Percentiles rank a stretch among this genome's conserved stretches.
These are phyloP conservation scores for Rhyacophila brunnea DNA, from an alignment of 1,140 invertebrate species.

Conservation along the genomic window DNA sequence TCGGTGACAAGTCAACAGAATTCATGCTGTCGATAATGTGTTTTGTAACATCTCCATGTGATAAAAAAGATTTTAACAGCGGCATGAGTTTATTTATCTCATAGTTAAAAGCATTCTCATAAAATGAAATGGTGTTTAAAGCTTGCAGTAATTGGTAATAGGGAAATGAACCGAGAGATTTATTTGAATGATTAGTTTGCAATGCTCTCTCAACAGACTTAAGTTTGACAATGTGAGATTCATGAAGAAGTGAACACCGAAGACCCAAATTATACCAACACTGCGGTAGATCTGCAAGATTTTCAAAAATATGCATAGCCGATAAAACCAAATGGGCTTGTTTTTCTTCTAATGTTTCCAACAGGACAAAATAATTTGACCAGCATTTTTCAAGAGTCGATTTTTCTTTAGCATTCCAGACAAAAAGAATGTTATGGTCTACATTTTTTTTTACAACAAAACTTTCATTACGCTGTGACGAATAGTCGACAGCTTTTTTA, in stretches of 20 bases:
- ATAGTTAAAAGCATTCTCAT: constrained; percentile 22
- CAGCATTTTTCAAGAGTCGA: constrained; percentile 29
- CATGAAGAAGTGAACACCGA: constrained; percentile 20
- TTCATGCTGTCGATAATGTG: constrained; percentile 11
- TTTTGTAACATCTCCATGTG: constrained; percentile 6
- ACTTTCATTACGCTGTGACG: constrained; percentile 7
- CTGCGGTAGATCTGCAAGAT: constrained; percentile 32
- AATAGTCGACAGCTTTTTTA: constrained; percentile 23
- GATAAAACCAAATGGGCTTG: constrained; percentile 40
- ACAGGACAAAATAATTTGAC: constrained; percentile 39
- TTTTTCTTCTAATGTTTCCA: constrained; percentile 42
- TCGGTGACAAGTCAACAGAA: constrained; percentile 15
- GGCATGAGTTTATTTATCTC: constrained; percentile 17
- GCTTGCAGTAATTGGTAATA: constrained; percentile 22
- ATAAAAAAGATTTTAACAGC: constrained; percentile 18
- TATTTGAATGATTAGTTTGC: constrained; percentile 2
- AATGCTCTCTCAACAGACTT: constrained; percentile 25
- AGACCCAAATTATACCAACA: constrained; percentile 38
- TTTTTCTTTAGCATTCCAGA: constrained; percentile 18
- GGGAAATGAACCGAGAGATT: constrained; percentile 14
- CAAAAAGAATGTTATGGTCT: constrained; percentile 12
- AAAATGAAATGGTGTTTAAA: constrained; percentile 26
- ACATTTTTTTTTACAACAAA: constrained; percentile 1
- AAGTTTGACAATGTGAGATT: constrained; percentile 15
- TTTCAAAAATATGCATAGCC: constrained; percentile 36